Evolutionary conservation across 2,797 vertebrate genomes (phyloP), one percentile per base, ranked within the genome.

Genomic region (Echiichthys vipera): DNA sequence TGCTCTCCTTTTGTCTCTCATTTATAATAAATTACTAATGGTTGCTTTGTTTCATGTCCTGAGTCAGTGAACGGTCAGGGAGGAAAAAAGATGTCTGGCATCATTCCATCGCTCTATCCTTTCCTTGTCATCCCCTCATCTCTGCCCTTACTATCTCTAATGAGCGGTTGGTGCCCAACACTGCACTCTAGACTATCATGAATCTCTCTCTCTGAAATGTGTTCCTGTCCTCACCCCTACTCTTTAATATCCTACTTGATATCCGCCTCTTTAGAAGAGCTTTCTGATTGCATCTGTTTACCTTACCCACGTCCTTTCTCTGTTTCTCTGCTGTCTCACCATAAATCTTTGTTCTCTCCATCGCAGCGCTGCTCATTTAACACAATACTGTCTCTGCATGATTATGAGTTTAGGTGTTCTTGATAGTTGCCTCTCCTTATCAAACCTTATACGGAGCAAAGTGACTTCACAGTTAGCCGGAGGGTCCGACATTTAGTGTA

Each of bases 391-490:
- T 65, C 53, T 64, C 14, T 62, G 58, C 73, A 63, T 64, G 42
- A 71, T 83, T 69, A 81, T 73, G 75, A 88, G 59, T 84, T 75
- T 32, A 63, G 72, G 77, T 53, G 76, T 78, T 83, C 80, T 81
- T 78, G 80, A 80, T 53, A 36, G 76, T 54, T 75, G 57, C 51
- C 54, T 30, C 42, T 70, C 57, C 57, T 56, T 46, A 54, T 32
- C 15, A 30, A 77, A 70, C 47, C 12, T 77, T 72, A 20, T 11
- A 47, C 61, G 1, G 12, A 71, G 68, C 22, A 29, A 45, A 42
- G 50, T 64, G 51, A 77, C 75, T 77, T 84, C 74, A 54, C 58
- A 55, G 47, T 69, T n/a, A n/a, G n/a, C n/a, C n/a, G n/a, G n/a
- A n/a, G n/a, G n/a, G n/a, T n/a, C n/a, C n/a, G 65, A 54, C 63